Base-by-base conservation (phyloP, 2,797 vertebrate genomes). In the Chaenodraco wilsoni region DNA sequence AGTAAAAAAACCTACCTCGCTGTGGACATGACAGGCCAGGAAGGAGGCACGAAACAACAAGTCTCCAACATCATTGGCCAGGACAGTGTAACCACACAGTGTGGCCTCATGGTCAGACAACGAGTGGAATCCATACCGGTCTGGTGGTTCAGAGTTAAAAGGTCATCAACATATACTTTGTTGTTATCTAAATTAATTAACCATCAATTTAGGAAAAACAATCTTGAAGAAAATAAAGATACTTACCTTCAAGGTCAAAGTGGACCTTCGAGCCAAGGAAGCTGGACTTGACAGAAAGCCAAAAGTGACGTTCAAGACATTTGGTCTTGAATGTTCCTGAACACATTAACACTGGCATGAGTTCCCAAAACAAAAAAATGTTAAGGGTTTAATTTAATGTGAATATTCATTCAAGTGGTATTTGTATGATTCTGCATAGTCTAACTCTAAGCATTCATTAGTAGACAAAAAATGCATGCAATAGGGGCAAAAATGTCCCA, bases 1-100 rank as follows among this genome's bases (percentile, higher is more conserved):
- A 40, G 3, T 7, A 33, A 21, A 8, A 23, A n/a, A 6, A 16
- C 3, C 13, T 7, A 94, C 93, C 76, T 68, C 11, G 51, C 78
- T 92, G 19, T 50, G 70, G 58, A 94, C 87, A 0, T 92, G 90
- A 64, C 93, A 95, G 50, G 89, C 90, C 45, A 92, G 82, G 81
- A 93, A 94, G 2, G 93, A 94, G 12, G 92, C 85, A 1, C 91
- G 84, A 40, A 93, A 84, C 45, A 92, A 83, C 27, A 92, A 79
- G 57, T 93, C 87, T 21, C 91, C 91, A 6, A 17, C 74, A 1
- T 80, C 73, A 51, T 87, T 84, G 1, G 80, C 60, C 0, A 77
- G 46, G 48, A 85, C 13, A 0, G 88, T 88, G 84, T 94, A 94
- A n/a, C 94, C 93, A 14, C 93, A 95, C 51, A 84, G 76, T 0